Percentiles rank a stretch among this genome's conserved stretches.
Evolutionary conservation across 2,113 vertebrate genomes (phyloP).

Genomic region (Chascanopsetta lugubris): DNA sequence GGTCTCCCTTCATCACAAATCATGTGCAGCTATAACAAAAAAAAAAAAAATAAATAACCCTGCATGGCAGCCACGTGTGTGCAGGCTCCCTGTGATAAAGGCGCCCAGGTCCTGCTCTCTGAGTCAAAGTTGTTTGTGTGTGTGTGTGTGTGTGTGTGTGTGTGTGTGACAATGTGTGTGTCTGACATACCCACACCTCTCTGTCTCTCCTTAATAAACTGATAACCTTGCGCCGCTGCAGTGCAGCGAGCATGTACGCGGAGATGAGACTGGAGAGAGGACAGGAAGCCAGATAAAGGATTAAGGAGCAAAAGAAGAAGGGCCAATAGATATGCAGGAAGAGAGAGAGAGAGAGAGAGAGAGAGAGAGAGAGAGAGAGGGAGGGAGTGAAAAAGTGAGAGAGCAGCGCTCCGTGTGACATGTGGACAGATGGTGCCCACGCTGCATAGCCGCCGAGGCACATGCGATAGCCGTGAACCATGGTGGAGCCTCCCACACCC

Average conservation of each 20-base stretch:
- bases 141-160: no score
- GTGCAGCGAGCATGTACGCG: background rate
- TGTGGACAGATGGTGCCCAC: constrained; percentile 72
- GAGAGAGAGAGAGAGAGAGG: constrained; percentile 46
- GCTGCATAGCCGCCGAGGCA: constrained; percentile 57
- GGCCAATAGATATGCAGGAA: constrained; percentile 33
- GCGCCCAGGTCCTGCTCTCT: background rate
- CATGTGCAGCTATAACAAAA: constrained; percentile 2
- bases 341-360: constrained; percentile 14
- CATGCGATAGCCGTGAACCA: constrained; percentile 75
- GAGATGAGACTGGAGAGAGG: constrained; percentile 23
- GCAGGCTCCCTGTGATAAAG: constrained; percentile 2
- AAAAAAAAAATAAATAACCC: background rate
- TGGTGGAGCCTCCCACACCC: constrained; percentile 65
- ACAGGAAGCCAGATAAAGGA: constrained; percentile 30
- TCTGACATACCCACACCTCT: background rate
- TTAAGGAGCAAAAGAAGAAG: constrained; percentile 19
- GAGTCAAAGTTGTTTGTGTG: constrained; percentile 27
- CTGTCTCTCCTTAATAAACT: constrained; percentile 29
- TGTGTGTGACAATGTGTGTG: no score
- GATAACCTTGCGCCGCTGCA: constrained; percentile 22
- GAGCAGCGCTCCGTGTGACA: constrained; percentile 60
- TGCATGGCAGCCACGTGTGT: constrained; percentile 12
- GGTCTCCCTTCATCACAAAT: constrained; percentile 16
- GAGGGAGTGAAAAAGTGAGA: constrained; percentile 51